phyloP scores from a whole-genome alignment of 2,888 invertebrate genomes.

The Ornithoptera alexandrae region DNA sequence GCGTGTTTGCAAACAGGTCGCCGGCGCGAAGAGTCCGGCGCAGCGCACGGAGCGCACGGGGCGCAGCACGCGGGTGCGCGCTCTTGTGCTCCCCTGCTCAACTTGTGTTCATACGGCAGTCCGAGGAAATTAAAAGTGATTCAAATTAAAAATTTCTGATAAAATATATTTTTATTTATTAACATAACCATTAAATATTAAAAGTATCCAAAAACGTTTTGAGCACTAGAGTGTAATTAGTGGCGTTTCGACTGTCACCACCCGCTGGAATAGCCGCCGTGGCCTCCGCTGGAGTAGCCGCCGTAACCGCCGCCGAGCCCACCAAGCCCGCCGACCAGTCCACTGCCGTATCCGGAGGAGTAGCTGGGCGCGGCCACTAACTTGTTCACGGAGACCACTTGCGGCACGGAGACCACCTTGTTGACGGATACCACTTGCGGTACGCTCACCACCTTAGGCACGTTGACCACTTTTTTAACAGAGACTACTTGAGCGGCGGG shows the following conservation, averaged over 20 bases:
- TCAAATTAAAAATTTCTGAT: neutral
- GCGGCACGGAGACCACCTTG: constrained; percentile 52
- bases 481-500: constrained; percentile 45
- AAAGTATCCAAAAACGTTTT: neutral
- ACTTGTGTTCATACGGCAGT: too few species aligned
- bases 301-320: constrained; percentile 6
- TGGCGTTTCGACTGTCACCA: constrained; percentile 35
- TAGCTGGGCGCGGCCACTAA: constrained; percentile 48
- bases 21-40: too few species aligned
- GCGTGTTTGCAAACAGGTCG: too few species aligned
- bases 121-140: neutral
- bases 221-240: neutral
- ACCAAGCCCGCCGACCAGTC: neutral
- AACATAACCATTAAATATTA: neutral
- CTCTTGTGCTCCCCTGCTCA: too few species aligned
- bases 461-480: constrained; percentile 48
- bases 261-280: constrained; percentile 30
- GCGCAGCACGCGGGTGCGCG: too few species aligned
- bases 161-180: neutral
- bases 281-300: constrained; percentile 11
- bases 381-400: constrained; percentile 48
- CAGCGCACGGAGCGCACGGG: too few species aligned
- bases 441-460: constrained; percentile 46
- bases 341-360: constrained; percentile 34
- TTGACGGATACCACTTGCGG: constrained; percentile 48